These are phyloP conservation scores for Steromphala cineraria DNA, from an alignment of 2,888 invertebrate genomes.

Conservation along the genomic window DNA sequence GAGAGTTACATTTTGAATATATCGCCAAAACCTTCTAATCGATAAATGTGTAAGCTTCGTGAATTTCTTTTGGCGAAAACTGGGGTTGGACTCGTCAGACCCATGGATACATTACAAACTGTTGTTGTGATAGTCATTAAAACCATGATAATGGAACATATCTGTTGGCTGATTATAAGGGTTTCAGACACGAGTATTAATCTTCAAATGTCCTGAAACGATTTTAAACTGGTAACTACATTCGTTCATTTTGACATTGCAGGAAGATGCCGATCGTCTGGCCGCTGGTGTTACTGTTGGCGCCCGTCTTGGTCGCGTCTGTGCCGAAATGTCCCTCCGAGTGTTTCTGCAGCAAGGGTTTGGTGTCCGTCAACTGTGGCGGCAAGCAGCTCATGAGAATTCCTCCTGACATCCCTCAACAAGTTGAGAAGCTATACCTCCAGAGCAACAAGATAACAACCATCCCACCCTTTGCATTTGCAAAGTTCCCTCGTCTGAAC, in stretches of 20 bases:
- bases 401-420: constrained; percentile 44
- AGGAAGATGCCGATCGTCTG: neutral
- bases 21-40: too few relatives aligned
- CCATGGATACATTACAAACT: too few relatives aligned
- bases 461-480: constrained; percentile 5
- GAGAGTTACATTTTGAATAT: too few relatives aligned
- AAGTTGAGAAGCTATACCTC: constrained; percentile 49
- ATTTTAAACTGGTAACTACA: too few relatives aligned
- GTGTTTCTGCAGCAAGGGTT: constrained; percentile 54
- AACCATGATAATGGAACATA: too few relatives aligned
- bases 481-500: constrained; percentile 23
- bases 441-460: constrained; percentile 43
- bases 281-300: neutral
- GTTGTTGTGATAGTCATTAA: too few relatives aligned
- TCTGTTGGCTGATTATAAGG: too few relatives aligned
- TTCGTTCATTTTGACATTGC: neutral
- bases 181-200: too few relatives aligned
- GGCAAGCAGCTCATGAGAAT: constrained; percentile 44
- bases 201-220: too few relatives aligned
- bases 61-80: too few relatives aligned
- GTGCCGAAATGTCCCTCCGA: constrained; percentile 12
- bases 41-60: too few relatives aligned
- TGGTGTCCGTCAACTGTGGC: constrained; percentile 54
- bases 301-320: neutral
- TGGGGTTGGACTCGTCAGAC: too few relatives aligned